Evolutionary conservation across 2,888 invertebrate genomes (phyloP).

Genomic region (Agrochola macilenta): DNA sequence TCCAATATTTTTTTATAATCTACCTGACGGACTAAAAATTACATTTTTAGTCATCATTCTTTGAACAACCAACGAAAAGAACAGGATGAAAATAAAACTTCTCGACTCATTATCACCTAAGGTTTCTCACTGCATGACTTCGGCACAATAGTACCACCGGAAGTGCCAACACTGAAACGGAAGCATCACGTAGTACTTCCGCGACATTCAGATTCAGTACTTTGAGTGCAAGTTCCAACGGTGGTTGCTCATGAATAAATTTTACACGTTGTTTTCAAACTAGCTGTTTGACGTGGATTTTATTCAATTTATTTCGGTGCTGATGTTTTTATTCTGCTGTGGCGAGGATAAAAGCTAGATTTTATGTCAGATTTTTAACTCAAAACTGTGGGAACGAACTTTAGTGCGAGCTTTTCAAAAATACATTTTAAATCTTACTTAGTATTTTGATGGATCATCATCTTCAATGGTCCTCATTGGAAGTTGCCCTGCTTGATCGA

Average conservation of each 20-base stretch:
- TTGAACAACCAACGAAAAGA: not conserved
- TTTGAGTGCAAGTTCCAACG: constrained; percentile 69
- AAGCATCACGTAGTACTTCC: constrained; percentile 73
- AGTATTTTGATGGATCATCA: not conserved
- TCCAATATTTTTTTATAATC: too few species aligned
- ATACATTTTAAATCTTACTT: not conserved
- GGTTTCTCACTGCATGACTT: constrained; percentile 27
- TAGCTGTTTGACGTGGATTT: constrained; percentile 59
- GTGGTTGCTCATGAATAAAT: constrained; percentile 75
- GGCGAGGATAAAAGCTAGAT: not conserved
- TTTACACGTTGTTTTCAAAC: constrained; percentile 71
- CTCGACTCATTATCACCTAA: constrained; percentile 34
- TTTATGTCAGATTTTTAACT: constrained; percentile 16
- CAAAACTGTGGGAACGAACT: not conserved
- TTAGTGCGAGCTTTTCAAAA: not conserved
- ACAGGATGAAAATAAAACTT: not conserved
- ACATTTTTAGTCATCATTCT: not conserved
- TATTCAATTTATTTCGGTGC: constrained; percentile 53
- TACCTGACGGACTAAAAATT: too few species aligned
- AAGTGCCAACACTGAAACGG: constrained; percentile 67
- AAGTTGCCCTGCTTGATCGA: not conserved
- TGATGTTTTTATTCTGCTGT: constrained; percentile 43
- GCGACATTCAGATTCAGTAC: constrained; percentile 76
- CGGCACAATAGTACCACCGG: constrained; percentile 40
- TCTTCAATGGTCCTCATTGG: not conserved